phyloP scores from a whole-genome alignment of 2,113 vertebrate species.

The Formicarius rufipectus region DNA sequence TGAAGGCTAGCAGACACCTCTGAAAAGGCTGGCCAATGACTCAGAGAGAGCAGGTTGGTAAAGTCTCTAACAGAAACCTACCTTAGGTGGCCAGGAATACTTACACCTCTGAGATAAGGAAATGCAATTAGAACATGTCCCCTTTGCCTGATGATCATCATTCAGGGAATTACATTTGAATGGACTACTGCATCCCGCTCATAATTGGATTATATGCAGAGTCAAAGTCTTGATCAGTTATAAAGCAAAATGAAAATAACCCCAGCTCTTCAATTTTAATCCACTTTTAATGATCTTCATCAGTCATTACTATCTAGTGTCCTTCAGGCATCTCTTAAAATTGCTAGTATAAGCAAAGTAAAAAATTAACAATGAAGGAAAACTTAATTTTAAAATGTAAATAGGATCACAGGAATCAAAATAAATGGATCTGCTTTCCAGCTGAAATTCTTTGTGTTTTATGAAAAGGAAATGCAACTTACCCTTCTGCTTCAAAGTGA shows the following conservation, averaged over 20 bases:
- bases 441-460: background rate
- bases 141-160: background rate
- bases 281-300: constrained; percentile 11
- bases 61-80: background rate
- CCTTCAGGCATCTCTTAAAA: constrained; percentile 22
- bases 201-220: constrained; percentile 34
- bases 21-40: background rate
- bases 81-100: background rate
- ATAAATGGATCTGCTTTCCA: background rate
- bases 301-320: background rate
- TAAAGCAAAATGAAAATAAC: background rate
- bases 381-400: background rate
- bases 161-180: constrained; percentile 11
- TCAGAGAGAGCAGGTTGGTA: background rate
- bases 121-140: constrained; percentile 32
- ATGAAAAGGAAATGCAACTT: constrained; percentile 45
- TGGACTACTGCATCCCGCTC: background rate
- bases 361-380: background rate
- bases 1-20: background rate
- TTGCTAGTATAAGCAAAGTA: background rate
- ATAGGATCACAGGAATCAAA: background rate
- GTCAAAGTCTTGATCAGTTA: background rate
- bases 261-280: background rate
- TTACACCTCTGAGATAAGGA: constrained; percentile 11
- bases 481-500: constrained; percentile 4